phyloP scores from a whole-genome alignment of 1,140 invertebrate genomes.

The Ceratina calcarata region DNA sequence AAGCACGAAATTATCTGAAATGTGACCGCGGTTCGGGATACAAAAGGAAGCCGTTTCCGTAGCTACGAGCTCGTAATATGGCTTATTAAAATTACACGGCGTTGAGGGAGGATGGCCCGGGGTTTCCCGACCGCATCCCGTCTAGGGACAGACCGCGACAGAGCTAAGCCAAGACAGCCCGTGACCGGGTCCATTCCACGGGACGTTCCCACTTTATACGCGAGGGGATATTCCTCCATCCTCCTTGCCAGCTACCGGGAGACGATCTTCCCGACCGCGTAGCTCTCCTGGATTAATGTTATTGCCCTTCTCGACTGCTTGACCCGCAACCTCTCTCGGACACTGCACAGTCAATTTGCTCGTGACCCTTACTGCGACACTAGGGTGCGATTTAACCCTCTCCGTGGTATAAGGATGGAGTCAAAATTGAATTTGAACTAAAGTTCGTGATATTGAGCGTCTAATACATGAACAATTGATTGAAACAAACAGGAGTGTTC shows the following conservation, averaged over 20 bases:
- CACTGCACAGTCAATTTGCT: conserved; percentile 2
- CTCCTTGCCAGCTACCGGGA: conserved; percentile 68
- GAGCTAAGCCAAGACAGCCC: conserved; percentile 61
- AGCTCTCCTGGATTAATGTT: conserved; percentile 77
- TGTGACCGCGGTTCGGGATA: not conserved
- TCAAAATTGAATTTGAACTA: not conserved
- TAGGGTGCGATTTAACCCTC: conserved; percentile 28
- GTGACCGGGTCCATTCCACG: conserved; percentile 61
- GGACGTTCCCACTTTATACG: conserved; percentile 69
- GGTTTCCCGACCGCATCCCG: conserved; percentile 71
- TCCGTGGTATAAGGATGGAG: not conserved
- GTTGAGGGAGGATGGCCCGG: conserved; percentile 26
- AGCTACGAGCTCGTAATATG: conserved; percentile 72
- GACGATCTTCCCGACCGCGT: conserved; percentile 49
- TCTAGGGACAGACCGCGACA: conserved; percentile 72
- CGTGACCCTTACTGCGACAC: conserved; percentile 1
- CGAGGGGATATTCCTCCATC: conserved; percentile 77
- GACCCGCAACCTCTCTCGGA: conserved; percentile 23
- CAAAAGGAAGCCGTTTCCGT: conserved; percentile 66
- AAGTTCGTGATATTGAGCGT: not conserved
- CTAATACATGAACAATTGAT: no score
- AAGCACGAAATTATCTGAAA: conserved; percentile 61
- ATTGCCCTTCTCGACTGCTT: conserved; percentile 69
- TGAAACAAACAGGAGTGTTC: no score
- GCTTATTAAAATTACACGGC: conserved; percentile 80